Base-by-base conservation (phyloP, 2,113 vertebrate genomes). In the Hemichromis elongatus region DNA sequence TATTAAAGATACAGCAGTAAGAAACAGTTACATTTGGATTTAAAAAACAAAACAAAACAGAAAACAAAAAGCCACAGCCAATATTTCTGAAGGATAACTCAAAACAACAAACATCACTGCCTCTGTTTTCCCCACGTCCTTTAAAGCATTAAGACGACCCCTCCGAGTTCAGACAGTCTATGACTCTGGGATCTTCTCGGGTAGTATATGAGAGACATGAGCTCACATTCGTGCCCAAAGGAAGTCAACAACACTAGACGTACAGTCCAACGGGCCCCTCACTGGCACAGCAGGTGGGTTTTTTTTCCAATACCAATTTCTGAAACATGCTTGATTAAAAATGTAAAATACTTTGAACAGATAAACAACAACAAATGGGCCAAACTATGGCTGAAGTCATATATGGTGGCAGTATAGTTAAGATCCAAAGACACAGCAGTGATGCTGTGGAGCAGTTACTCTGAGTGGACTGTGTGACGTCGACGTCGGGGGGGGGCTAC, bases 291-390 rank as follows among this genome's bases (percentile, higher is more conserved):
- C 10, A 40, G 52, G 26, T 28, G 35, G 19, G 55, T 63, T 57
- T 47, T 78, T 57, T 28, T 26, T 16, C 14, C 0, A 75, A 66
- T 7, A 66, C 13, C 16, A 26, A 61, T 45, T 11, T 81, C 52
- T 24, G 70, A 75, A 75, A 13, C 18, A 13, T 50, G 42, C 11
- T 16, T 68, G 16, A 56, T 0, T 61, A 55, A 85, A 85, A 35
- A 45, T 78, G 52, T 53, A 84, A 84, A 73, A 81, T 37, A 77
- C 85, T 83, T 90, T 33, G 81, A 90, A 86, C 55, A 63, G 13
- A 81, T 68, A 13, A 55, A 45, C 77, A 26, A 37, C 81, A 33
- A 40, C 56, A 70, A 79, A 87, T 54, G 7, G 18, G 16, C 24
- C 24, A 7, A 50, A n/a, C 8, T 16, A 40, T 11, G 10, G 54